Evolutionary conservation across 2,113 vertebrate genomes (phyloP).

Genomic region (Phocoena sinus): DNA sequence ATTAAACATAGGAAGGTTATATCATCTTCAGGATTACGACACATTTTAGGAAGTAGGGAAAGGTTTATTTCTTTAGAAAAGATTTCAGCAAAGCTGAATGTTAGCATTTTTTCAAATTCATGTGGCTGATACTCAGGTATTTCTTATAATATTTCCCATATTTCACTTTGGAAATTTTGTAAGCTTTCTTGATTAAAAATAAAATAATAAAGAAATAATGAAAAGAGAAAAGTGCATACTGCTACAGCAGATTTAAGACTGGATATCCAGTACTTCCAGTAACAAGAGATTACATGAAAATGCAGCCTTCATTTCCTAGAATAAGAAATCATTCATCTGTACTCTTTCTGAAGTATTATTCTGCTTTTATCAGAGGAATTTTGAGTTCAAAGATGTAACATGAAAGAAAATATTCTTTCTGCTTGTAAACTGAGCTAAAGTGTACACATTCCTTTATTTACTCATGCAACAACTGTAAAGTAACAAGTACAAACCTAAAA

Average conservation of each 20-base stretch:
- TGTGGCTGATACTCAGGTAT: background rate
- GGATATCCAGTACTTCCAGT: background rate
- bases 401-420: background rate
- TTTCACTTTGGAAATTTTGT: background rate
- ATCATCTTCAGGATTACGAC: background rate
- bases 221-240: background rate
- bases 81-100: background rate
- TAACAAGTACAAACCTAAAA: background rate
- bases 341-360: background rate
- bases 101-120: background rate
- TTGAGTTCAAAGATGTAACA: background rate
- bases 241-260: background rate
- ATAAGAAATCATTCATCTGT: background rate
- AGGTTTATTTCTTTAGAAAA: background rate
- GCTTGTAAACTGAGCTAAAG: background rate
- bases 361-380: background rate
- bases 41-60: background rate
- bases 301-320: background rate
- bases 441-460: background rate
- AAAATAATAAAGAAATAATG: background rate
- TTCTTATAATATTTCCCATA: background rate
- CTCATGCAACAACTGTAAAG: background rate
- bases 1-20: background rate
- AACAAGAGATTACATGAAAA: background rate
- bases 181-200: conserved; percentile 14